Evolutionary conservation across 2,888 invertebrate genomes (phyloP), one percentile per base, ranked within the genome.

Genomic region (Epirrita christyi): DNA sequence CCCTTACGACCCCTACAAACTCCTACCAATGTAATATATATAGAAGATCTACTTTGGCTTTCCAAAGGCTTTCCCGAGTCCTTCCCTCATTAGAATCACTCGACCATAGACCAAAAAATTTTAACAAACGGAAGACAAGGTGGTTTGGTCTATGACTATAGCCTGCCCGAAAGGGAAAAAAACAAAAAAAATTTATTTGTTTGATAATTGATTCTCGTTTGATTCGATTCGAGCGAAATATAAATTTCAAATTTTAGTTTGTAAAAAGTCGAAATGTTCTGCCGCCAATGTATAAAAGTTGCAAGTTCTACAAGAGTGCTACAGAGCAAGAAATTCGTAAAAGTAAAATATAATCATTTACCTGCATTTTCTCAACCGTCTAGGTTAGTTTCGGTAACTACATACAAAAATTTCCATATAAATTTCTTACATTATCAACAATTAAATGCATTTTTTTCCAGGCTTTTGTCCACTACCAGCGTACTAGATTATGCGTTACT

Each of bases 201-300:
- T n/a, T n/a, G n/a, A n/a, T n/a, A n/a, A n/a, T n/a, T n/a, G n/a
- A n/a, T n/a, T n/a, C n/a, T 29, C 8, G 28, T 6, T 29, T 34
- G 3, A 34, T 34, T 34, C 0, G 2, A 14, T 32, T 49, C 29
- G 32, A 32, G n/a, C n/a, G n/a, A n/a, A n/a, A n/a, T n/a, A n/a
- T n/a, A n/a, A n/a, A n/a, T n/a, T 6, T 13, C 2, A 37, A 21
- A 5, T 34, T 47, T 45, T 50, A 37, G 40, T 41, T 45, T 29
- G 9, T 37, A 47, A 55, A 53, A 59, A 41, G 9, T 34, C 45
- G 45, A 73, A 75, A 90, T 90, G 89, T 77, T 85, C 59, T 62
- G 75, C 57, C 75, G 83, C 42, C 78, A 79, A 41, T 83, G 75
- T 67, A 52, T 78, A 36, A 85, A 81, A 83, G 70, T 84, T 63